Evolutionary conservation across 2,113 vertebrate species (phyloP), one percentile per base, ranked within the genome.

Genomic region (Neolamprologus kungweensis): DNA sequence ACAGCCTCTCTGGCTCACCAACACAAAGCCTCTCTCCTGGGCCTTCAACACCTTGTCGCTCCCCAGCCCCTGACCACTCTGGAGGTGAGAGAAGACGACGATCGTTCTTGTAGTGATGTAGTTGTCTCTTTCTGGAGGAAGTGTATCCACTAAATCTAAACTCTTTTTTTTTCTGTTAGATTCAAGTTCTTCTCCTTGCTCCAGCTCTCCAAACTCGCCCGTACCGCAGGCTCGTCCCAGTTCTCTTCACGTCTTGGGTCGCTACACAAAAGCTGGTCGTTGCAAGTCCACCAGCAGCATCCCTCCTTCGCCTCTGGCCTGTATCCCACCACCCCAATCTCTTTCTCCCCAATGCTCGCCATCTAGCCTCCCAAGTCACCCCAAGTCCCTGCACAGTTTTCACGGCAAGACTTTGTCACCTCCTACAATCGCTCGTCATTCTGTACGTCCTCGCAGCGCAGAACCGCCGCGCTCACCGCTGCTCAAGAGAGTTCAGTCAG

Each of bases 251-350:
- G 98, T 98, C 68, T 91, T 99, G 86, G 97, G 97, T 0, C 98
- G 98, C 81, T 97, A 96, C 94, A 91, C 89, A 58, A 98, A 98
- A 92, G 94, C 96, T 1, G 97, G 97, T 4, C 97, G 98, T 28
- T 98, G 98, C 94, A 99, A 99, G 92, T 98, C 98, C 80, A 98
- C 97, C 90, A 98, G 97, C 96, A 98, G 97, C 80, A 99, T 99
- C 85, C 98, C 98, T 0, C 98, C 98, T 0, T 99, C 98, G 0
- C 98, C 98, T 0, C 95, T 99, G 79, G 98, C 98, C 90, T 98
- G 98, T 91, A 97, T 97, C 23, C 97, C 98, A 0, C 96, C 95
- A 6, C 94, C 97, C 14, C 97, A 97, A 82, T 97, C 97, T 0
- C 95, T 97, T 45, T 98, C 98, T 1, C 98, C 98, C 0, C 98